Conservation (phyloP, 2,888 invertebrate genomes). For the Xestobium rufovillosum region DNA sequence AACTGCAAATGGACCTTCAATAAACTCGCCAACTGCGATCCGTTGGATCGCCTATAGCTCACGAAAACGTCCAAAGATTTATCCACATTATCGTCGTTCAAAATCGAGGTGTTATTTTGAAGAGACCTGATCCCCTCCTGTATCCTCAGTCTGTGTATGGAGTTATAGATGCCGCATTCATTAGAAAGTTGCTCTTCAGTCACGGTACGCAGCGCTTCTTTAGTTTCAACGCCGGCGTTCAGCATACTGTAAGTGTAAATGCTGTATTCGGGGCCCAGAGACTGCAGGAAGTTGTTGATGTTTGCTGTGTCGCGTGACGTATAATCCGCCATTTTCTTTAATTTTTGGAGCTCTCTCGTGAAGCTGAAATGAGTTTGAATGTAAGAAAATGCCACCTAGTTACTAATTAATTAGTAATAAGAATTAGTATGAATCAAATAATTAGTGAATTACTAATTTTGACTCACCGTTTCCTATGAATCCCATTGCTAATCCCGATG, state of each 20-base stretch:
- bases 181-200: slow-evolving; percentile 85
- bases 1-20: slow-evolving; percentile 95
- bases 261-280: slow-evolving; percentile 81
- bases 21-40: slow-evolving; percentile 91
- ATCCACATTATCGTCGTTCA: slow-evolving; percentile 71
- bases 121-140: slow-evolving; percentile 75
- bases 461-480: slow-evolving; percentile 73
- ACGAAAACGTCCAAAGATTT: slow-evolving; percentile 96
- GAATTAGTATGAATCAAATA: too few species aligned
- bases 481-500: slow-evolving; percentile 88
- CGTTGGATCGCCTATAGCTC: slow-evolving; percentile 94
- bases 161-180: slow-evolving; percentile 89
- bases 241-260: slow-evolving; percentile 97
- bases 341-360: slow-evolving; percentile 81
- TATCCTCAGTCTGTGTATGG: slow-evolving; percentile 88
- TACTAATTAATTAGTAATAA: neutral
- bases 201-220: slow-evolving; percentile 73
- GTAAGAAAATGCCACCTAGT: slow-evolving; percentile 1
- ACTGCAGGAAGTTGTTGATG: slow-evolving; percentile 76
- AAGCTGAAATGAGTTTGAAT: slow-evolving; percentile 55
- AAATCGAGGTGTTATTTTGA: slow-evolving; percentile 58
- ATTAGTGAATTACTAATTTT: too few species aligned
- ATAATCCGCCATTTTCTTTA: slow-evolving; percentile 95
- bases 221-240: slow-evolving; percentile 84
- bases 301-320: slow-evolving; percentile 89